phyloP scores from a whole-genome alignment of 2,113 vertebrate species.

The Oncorhynchus mykiss region DNA sequence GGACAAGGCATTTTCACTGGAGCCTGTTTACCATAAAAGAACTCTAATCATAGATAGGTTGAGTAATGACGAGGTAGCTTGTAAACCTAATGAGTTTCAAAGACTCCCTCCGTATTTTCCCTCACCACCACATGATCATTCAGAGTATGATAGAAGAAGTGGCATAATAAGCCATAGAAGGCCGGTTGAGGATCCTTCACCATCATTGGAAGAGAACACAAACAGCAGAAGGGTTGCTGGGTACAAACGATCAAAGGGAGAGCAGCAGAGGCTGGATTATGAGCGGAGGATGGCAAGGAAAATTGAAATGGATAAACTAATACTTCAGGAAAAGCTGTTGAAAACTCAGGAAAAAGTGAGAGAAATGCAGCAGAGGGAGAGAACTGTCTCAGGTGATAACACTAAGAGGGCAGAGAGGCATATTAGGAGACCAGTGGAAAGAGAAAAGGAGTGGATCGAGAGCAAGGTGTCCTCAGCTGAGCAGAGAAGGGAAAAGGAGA shows the following conservation, averaged over 20 bases:
- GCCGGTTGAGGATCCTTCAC: not conserved
- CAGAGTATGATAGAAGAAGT: slow-evolving; percentile 19
- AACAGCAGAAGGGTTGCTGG: not conserved
- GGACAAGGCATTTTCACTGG: slow-evolving; percentile 75
- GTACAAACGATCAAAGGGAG: slow-evolving; percentile 1
- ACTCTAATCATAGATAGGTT: slow-evolving; percentile 19
- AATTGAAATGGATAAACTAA: slow-evolving; percentile 74
- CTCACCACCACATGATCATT: slow-evolving; percentile 11
- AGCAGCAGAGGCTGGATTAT: slow-evolving; percentile 7
- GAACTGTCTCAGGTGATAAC: slow-evolving; percentile 41
- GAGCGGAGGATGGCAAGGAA: slow-evolving; percentile 63
- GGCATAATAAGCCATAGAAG: slow-evolving; percentile 21
- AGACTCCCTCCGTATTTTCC: slow-evolving; percentile 13
- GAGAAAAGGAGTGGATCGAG: slow-evolving; percentile 25
- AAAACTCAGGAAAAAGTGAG: slow-evolving; percentile 71
- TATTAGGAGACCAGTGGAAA: slow-evolving; percentile 9
- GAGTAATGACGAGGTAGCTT: slow-evolving; percentile 15
- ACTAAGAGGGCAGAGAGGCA: slow-evolving; percentile 43
- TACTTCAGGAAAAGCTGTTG: slow-evolving; percentile 78
- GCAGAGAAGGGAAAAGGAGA: slow-evolving; percentile 31
- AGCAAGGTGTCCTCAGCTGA: slow-evolving; percentile 20
- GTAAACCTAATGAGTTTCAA: slow-evolving; percentile 21
- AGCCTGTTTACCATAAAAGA: slow-evolving; percentile 74
- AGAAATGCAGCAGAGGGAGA: slow-evolving; percentile 69
- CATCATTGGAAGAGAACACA: slow-evolving; percentile 10